Conservation (phyloP, 2,888 invertebrate species). For the Scotopteryx bipunctaria region DNA sequence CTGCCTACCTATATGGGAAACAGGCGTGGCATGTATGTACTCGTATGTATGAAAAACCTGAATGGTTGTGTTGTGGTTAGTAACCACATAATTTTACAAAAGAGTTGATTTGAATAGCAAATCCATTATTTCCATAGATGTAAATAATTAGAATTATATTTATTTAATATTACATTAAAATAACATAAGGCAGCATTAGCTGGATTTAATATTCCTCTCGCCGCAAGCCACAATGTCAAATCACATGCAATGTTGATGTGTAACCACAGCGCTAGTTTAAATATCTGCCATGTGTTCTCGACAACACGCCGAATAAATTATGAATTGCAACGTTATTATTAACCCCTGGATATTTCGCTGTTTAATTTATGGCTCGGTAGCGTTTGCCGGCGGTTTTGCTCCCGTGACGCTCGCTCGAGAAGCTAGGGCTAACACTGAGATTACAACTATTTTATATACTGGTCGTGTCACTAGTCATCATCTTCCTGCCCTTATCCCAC, state of each 20-base stretch:
- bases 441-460: background rate
- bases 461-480: background rate
- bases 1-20: too few relatives aligned
- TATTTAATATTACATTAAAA: constrained; percentile 2
- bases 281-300: constrained; percentile 38
- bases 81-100: too few relatives aligned
- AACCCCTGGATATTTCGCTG: constrained; percentile 33
- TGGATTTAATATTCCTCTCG: constrained; percentile 48
- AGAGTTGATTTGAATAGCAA: too few relatives aligned
- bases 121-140: too few relatives aligned
- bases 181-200: constrained; percentile 21
- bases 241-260: constrained; percentile 61
- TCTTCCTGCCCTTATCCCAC: too few relatives aligned
- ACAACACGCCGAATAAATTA: constrained; percentile 34
- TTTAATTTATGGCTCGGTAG: constrained; percentile 32
- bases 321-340: constrained; percentile 36
- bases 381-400: constrained; percentile 34
- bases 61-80: too few relatives aligned
- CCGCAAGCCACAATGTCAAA: constrained; percentile 62
- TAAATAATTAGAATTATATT: too few relatives aligned
- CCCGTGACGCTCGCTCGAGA: constrained; percentile 26
- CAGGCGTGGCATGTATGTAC: too few relatives aligned
- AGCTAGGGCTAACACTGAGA: constrained; percentile 5
- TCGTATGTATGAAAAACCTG: too few relatives aligned
- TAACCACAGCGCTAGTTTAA: constrained; percentile 55